Evolutionary conservation across 2,113 vertebrate species (phyloP).

Genomic region (Cathartes aura): DNA sequence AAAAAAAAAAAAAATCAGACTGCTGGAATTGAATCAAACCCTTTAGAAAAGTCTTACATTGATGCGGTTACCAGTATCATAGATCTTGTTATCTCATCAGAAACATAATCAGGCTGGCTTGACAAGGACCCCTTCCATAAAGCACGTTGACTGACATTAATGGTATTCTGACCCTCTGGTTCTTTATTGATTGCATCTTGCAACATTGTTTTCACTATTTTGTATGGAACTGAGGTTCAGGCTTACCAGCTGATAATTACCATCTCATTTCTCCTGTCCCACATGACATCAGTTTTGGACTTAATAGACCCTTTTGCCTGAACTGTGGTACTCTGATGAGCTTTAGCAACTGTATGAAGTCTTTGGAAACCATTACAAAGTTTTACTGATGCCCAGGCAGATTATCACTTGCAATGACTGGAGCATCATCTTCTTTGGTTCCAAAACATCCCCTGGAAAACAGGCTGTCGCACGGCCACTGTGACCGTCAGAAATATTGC

Average conservation of each 20-base stretch:
- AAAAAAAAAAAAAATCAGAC: not conserved
- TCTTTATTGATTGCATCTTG: constrained; percentile 20
- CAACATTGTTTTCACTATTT: not conserved
- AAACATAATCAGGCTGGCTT: not conserved
- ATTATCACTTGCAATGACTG: not conserved
- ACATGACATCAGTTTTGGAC: not conserved
- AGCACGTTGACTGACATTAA: not conserved
- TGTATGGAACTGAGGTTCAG: not conserved
- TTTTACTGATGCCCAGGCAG: not conserved
- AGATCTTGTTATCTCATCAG: not conserved
- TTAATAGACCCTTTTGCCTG: not conserved
- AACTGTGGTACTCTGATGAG: not conserved
- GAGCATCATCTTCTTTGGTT: not conserved
- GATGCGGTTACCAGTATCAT: not conserved
- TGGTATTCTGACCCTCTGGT: not conserved
- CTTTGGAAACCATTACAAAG: not conserved
- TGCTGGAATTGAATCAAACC: not conserved
- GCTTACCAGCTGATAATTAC: not conserved
- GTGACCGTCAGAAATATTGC: not conserved
- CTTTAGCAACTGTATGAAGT: not conserved
- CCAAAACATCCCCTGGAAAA: not conserved
- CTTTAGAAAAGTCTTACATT: not conserved
- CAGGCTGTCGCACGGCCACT: fast-evolving
- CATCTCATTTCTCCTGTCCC: not conserved
- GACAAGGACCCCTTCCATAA: not conserved